Percentiles rank a stretch among this genome's conserved stretches.
Conservation (phyloP, 2,113 vertebrate genomes). For the Bubo scandiacus region DNA sequence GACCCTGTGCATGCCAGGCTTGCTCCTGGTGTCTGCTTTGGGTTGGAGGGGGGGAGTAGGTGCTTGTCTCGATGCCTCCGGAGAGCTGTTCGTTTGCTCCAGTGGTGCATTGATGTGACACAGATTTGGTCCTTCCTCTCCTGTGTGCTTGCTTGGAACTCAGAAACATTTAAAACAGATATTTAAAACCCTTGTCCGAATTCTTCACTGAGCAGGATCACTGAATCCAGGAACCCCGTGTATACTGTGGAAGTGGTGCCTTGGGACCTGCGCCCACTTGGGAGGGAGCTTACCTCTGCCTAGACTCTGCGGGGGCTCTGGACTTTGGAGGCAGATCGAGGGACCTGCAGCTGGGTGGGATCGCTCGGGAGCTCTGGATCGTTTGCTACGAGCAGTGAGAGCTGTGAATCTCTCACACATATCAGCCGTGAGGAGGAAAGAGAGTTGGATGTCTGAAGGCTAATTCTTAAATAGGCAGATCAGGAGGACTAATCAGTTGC, state of each 20-base stretch:
- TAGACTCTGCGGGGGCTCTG: background rate
- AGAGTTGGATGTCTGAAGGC: background rate
- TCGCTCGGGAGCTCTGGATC: fast-evolving
- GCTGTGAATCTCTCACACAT: fast-evolving
- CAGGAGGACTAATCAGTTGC: background rate
- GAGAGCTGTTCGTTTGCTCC: background rate
- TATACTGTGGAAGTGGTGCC: background rate
- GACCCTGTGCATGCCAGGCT: background rate
- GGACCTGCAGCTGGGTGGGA: background rate
- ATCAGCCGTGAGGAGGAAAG: background rate
- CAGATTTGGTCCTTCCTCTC: background rate
- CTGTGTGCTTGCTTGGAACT: no score
- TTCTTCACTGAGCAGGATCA: background rate
- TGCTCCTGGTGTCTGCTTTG: background rate
- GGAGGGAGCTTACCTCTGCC: background rate
- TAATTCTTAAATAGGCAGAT: background rate
- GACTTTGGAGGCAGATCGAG: background rate
- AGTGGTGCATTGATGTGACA: background rate
- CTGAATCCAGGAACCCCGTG: background rate
- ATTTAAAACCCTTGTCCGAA: background rate
- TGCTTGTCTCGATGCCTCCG: background rate
- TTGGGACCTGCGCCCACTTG: background rate
- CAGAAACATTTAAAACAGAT: background rate
- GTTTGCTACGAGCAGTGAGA: background rate
- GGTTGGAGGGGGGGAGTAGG: background rate